Percentiles rank a stretch among this genome's conserved stretches.
These are phyloP conservation scores for Saccopteryx bilineata DNA, from an alignment of 2,113 vertebrate species.

Conservation along the genomic window DNA sequence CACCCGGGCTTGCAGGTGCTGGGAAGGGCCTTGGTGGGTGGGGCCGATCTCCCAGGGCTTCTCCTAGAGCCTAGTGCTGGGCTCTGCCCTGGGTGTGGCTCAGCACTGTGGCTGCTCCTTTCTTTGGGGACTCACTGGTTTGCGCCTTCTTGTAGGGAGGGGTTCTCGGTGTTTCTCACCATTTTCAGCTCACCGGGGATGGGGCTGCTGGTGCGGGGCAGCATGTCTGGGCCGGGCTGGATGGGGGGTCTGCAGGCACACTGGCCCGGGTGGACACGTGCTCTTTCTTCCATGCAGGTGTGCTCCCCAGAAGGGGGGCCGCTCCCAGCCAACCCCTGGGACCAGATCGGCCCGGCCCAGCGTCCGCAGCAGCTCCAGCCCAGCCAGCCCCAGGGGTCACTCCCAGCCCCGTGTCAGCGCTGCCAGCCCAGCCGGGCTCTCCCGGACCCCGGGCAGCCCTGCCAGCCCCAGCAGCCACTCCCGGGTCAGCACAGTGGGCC, in stretches of 20 bases:
- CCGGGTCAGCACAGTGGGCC: conserved; percentile 72
- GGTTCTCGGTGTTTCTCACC: background rate
- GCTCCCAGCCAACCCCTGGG: conserved; percentile 80
- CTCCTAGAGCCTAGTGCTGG: background rate
- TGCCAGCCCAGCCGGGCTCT: conserved; percentile 72
- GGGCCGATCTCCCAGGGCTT: background rate
- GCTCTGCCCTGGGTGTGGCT: background rate
- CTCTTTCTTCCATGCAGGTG: conserved; percentile 86
- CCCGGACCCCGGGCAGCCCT: conserved; percentile 77
- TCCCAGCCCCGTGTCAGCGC: conserved; percentile 80
- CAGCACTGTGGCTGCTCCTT: background rate
- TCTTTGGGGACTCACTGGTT: background rate
- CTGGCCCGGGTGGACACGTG: conserved; percentile 84
- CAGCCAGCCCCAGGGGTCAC: conserved; percentile 82
- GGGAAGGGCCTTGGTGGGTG: background rate
- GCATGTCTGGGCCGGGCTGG: conserved; percentile 78
- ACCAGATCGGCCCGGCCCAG: conserved; percentile 81
- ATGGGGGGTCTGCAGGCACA: conserved; percentile 67
- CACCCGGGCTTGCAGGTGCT: background rate
- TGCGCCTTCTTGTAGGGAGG: conserved; percentile 7
- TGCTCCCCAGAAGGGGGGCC: conserved; percentile 84
- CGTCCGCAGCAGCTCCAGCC: conserved; percentile 80
- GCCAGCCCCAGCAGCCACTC: conserved; percentile 77
- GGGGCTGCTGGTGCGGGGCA: conserved; percentile 66
- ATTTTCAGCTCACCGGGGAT: background rate